phyloP scores from a whole-genome alignment of 2,113 vertebrate genomes.

The Sinocyclocheilus grahami region DNA sequence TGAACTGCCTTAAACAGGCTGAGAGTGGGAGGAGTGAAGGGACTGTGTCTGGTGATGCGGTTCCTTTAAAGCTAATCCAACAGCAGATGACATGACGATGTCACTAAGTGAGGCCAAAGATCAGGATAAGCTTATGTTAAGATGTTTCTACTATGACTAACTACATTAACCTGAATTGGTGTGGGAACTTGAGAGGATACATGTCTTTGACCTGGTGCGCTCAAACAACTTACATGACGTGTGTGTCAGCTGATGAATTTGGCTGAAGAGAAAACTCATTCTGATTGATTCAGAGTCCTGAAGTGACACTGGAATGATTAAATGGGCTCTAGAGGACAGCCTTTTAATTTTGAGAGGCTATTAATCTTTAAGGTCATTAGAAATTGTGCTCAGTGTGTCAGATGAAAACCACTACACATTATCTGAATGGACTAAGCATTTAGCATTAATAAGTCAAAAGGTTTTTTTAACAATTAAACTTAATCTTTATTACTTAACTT shows the following conservation, averaged over 20 bases:
- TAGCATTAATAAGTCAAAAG: neutral
- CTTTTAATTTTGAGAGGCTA: neutral
- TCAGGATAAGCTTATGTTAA: constrained; percentile 37
- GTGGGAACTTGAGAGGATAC: neutral
- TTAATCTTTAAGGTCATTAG: neutral
- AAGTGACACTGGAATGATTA: neutral
- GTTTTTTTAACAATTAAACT: neutral
- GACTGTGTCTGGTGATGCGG: neutral
- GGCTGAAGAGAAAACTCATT: neutral
- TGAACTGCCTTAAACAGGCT: constrained; percentile 27
- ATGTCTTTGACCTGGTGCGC: neutral
- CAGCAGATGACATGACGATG: constrained; percentile 19
- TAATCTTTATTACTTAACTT: neutral
- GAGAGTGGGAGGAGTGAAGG: neutral
- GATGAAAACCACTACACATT: constrained; percentile 1
- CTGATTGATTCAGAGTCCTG: constrained; percentile 13
- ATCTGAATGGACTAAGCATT: neutral
- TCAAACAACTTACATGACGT: too few species aligned
- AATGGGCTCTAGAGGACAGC: constrained; percentile 6
- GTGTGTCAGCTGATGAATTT: constrained; percentile 7
- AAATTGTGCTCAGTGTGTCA: neutral
- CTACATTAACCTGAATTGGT: constrained; percentile 12
- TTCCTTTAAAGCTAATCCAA: constrained; percentile 29
- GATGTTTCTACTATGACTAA: constrained; percentile 11
- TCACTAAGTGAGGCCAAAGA: constrained; percentile 42